These are phyloP conservation scores for Passer montanus DNA, from an alignment of 2,113 vertebrate genomes.

Conservation along the genomic window DNA sequence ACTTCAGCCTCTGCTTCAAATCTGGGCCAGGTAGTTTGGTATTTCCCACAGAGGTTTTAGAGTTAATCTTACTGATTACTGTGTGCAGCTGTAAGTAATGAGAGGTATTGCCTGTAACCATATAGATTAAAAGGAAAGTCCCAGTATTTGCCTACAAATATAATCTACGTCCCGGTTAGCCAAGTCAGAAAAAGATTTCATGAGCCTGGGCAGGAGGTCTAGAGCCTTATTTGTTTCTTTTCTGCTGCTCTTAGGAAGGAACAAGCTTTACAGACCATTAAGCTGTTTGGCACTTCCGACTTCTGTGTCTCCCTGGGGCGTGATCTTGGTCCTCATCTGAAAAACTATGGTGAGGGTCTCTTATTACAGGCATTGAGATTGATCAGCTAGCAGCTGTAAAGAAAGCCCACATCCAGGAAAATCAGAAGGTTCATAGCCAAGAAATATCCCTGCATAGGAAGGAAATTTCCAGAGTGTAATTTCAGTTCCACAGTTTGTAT, in stretches of 20 bases:
- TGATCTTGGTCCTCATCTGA: background rate
- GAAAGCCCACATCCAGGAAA: background rate
- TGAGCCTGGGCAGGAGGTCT: background rate
- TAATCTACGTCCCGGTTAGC: background rate
- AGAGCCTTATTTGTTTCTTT: background rate
- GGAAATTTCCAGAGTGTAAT: background rate
- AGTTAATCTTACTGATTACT: background rate
- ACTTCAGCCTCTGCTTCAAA: background rate
- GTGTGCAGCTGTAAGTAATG: background rate
- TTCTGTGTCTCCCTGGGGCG: background rate
- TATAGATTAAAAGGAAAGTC: background rate
- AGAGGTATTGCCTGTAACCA: background rate
- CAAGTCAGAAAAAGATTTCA: background rate
- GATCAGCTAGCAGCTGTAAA: background rate
- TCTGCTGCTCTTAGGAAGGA: background rate
- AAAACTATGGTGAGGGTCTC: background rate
- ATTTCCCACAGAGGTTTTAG: background rate
- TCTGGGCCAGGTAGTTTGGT: background rate
- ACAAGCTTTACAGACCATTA: background rate
- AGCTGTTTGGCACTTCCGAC: background rate
- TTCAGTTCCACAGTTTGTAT: background rate
- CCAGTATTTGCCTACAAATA: background rate
- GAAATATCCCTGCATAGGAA: constrained; percentile 12
- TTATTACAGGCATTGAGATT: background rate
- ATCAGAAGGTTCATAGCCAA: background rate